Evolutionary conservation across 2,888 invertebrate species (phyloP), one percentile per base, ranked within the genome.

Genomic region (Drosophila paranaensis): DNA sequence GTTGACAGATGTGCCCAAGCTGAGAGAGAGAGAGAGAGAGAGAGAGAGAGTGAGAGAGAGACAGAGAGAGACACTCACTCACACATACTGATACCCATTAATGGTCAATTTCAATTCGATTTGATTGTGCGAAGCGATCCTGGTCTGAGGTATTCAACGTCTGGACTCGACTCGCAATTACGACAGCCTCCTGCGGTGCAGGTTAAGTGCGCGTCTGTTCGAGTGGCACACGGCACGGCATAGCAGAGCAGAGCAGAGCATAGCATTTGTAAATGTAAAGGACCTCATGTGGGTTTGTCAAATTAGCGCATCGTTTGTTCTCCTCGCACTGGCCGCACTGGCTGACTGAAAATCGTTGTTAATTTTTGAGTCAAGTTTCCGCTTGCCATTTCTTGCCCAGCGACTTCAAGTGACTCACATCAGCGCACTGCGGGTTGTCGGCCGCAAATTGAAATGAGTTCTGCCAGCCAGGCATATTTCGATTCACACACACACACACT

Each of bases 51-150:
- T 27, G 53, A 30, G 43, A 16, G 51, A n/a, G 40, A 20, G 9
- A 56, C 42, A 42, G 60, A 53, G 50, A 56, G 39, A 39, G 46
- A 62, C 33, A 57, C 61, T 55, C 39, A 37, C 43, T 48, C 65
- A 61, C 58, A 62, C 8, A n/a, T 46, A 46, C 50, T 61, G 50
- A 74, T 69, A 72, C 74, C 84, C 81, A 89, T 89, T 89, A 89
- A 89, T 89, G 89, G 84, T 89, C 89, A 88, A 89, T 89, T 89
- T 84, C 81, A 89, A 87, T 89, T 82, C 83, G 82, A 85, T 90
- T 90, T 83, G 87, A 78, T 81, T 89, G 85, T 65, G 54, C 71
- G 48, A 48, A 60, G 54, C 58, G 67, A 35, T 63, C 60, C 53
- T 37, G 58, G 48, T 56, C 64, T 60, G 71, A 60, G 64, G 53